Conservation (phyloP, 1,140 invertebrate species). For the Halesus radiatus region DNA sequence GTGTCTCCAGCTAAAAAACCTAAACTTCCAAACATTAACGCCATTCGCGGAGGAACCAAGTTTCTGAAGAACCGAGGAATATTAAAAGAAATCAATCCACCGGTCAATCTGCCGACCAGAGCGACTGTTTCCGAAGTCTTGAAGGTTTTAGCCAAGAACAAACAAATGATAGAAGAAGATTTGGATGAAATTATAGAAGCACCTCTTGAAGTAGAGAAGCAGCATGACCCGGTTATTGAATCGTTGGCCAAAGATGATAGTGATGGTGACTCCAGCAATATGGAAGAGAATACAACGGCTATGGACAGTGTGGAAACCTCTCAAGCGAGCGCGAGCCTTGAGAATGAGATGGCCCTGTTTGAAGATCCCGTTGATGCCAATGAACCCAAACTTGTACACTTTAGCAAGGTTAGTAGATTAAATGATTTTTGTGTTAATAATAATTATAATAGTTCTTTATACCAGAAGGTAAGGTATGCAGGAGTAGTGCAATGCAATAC, state of each 20-base stretch:
- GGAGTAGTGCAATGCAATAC: no score
- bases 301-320: background rate
- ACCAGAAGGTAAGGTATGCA: no score
- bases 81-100: conserved; percentile 36
- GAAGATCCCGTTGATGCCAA: conserved; percentile 41
- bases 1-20: conserved; percentile 45
- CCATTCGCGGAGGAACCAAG: conserved; percentile 34
- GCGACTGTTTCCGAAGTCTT: background rate
- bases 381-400: conserved; percentile 48
- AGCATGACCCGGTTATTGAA: background rate
- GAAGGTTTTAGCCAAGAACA: conserved; percentile 6
- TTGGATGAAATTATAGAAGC: background rate
- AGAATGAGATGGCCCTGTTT: conserved; percentile 46
- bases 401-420: conserved; percentile 40
- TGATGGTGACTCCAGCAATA: conserved; percentile 29
- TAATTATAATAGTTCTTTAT: no score
- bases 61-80: conserved; percentile 11
- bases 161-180: background rate
- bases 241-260: background rate
- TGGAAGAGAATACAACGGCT: conserved; percentile 8
- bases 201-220: background rate
- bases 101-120: background rate
- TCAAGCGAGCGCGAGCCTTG: background rate
- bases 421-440: no score
- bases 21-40: conserved; percentile 41